Evolutionary conservation across 2,888 invertebrate genomes (phyloP).

Genomic region (Dimorphilus gyrociliatus): DNA sequence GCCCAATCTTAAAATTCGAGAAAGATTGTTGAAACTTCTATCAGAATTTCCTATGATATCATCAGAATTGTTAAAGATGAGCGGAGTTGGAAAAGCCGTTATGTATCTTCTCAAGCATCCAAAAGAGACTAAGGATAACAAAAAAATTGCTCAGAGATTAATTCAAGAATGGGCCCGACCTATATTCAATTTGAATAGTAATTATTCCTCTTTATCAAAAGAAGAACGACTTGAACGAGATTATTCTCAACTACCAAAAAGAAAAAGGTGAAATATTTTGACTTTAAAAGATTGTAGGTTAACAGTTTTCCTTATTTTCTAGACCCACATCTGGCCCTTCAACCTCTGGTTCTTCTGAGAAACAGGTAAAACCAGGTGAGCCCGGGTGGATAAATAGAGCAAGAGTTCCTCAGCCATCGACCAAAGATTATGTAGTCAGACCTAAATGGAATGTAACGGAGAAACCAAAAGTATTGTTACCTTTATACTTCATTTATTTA

Average conservation of each 20-base stretch:
- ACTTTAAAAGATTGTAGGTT: constrained; percentile 2
- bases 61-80: constrained; percentile 74
- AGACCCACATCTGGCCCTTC: not conserved
- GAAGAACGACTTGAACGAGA: constrained; percentile 88
- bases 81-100: constrained; percentile 93
- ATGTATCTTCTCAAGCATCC: constrained; percentile 99
- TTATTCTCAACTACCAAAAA: constrained; percentile 57
- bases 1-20: constrained; percentile 80
- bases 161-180: constrained; percentile 94
- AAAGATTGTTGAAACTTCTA: constrained; percentile 52
- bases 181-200: constrained; percentile 83
- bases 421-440: constrained; percentile 85
- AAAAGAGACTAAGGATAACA: constrained; percentile 80
- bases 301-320: not conserved
- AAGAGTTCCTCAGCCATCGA: constrained; percentile 80
- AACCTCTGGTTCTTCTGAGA: constrained; percentile 1
- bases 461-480: constrained; percentile 9
- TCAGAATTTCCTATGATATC: constrained; percentile 65
- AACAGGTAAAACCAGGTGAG: constrained; percentile 61
- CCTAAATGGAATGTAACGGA: constrained; percentile 78
- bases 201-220: constrained; percentile 70
- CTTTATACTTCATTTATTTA: too few species aligned
- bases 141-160: constrained; percentile 69
- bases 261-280: not conserved
- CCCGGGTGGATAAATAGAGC: constrained; percentile 88